A percentile compares a stretch with the other conserved stretches of the same genome.
Conservation (phyloP, 2,888 invertebrate species). For the Platycheirus rosarum region DNA sequence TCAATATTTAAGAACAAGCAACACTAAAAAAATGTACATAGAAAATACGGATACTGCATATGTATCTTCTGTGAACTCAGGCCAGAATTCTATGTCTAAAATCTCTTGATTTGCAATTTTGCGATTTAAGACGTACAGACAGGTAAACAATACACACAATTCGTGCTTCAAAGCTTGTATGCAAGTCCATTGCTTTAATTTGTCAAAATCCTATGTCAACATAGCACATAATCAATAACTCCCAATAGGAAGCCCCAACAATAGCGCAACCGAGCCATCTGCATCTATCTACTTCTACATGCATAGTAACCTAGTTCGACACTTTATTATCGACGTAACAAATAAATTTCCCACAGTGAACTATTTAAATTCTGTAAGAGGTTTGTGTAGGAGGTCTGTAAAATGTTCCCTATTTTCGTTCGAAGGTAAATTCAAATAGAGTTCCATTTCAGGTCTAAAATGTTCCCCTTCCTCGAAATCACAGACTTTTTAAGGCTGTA, state of each 20-base stretch:
- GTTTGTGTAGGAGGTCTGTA: not conserved
- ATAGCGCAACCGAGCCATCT: slow-evolving; percentile 28
- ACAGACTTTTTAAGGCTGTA: no score
- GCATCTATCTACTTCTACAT: slow-evolving; percentile 29
- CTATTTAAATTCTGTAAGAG: slow-evolving; percentile 48
- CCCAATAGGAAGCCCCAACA: slow-evolving; percentile 57
- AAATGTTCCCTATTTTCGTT: slow-evolving; percentile 55
- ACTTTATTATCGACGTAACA: slow-evolving; percentile 71
- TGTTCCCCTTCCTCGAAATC: no score
- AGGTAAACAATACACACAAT: slow-evolving; percentile 45
- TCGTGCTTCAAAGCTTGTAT: slow-evolving; percentile 36
- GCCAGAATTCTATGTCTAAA: slow-evolving; percentile 4
- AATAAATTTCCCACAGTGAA: slow-evolving; percentile 65
- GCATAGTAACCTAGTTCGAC: slow-evolving; percentile 56
- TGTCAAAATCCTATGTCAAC: slow-evolving; percentile 62
- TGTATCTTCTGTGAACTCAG: not conserved
- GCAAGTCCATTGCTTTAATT: slow-evolving; percentile 38
- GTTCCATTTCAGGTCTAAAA: no score
- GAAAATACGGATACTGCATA: not conserved
- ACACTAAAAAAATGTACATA: not conserved
- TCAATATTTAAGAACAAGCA: not conserved
- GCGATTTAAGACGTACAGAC: slow-evolving; percentile 11
- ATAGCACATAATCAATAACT: slow-evolving; percentile 64
- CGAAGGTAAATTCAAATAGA: slow-evolving; percentile 48
- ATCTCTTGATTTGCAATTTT: slow-evolving; percentile 17